phyloP scores from a whole-genome alignment of 2,888 invertebrate genomes.

The Aelia acuminata region DNA sequence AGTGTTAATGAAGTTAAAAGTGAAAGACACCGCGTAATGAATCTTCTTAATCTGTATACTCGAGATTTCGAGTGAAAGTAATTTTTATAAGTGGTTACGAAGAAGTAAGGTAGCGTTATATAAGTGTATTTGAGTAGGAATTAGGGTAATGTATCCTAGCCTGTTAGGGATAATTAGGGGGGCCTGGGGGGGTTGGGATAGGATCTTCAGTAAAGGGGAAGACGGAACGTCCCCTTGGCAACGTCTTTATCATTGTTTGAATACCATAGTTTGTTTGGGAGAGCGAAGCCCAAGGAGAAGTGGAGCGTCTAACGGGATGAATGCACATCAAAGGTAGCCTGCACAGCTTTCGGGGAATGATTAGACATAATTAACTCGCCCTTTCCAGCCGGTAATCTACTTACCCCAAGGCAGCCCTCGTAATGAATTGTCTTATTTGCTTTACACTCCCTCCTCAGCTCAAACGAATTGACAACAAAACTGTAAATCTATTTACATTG shows the following conservation, averaged over 20 bases:
- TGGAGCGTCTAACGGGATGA: slow-evolving; percentile 64
- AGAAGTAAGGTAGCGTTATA: slow-evolving; percentile 40
- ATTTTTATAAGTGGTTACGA: neutral
- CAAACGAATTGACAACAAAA: slow-evolving; percentile 60
- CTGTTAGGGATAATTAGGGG: slow-evolving; percentile 54
- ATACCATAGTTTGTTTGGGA: slow-evolving; percentile 64
- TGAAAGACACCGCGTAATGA: neutral
- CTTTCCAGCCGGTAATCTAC: slow-evolving; percentile 58
- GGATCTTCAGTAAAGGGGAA: slow-evolving; percentile 47
- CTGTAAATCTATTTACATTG: slow-evolving; percentile 58
- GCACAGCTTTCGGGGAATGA: slow-evolving; percentile 59
- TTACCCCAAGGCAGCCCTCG: slow-evolving; percentile 51
- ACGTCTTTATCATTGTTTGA: slow-evolving; percentile 64
- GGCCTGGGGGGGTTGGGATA: neutral
- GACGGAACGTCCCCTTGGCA: slow-evolving; percentile 24
- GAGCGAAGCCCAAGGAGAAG: slow-evolving; percentile 59
- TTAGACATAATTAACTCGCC: slow-evolving; percentile 60
- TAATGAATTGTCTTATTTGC: slow-evolving; percentile 62
- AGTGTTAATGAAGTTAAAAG: neutral
- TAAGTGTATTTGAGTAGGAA: slow-evolving; percentile 50
- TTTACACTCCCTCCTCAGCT: slow-evolving; percentile 57
- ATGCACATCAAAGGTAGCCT: slow-evolving; percentile 64
- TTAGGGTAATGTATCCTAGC: slow-evolving; percentile 55
- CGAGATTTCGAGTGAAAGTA: neutral
- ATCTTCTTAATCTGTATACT: neutral